Percentiles rank a stretch among this genome's conserved stretches.
Evolutionary conservation across 1,140 invertebrate species (phyloP).

Genomic region (Belonocnema kinseyi): DNA sequence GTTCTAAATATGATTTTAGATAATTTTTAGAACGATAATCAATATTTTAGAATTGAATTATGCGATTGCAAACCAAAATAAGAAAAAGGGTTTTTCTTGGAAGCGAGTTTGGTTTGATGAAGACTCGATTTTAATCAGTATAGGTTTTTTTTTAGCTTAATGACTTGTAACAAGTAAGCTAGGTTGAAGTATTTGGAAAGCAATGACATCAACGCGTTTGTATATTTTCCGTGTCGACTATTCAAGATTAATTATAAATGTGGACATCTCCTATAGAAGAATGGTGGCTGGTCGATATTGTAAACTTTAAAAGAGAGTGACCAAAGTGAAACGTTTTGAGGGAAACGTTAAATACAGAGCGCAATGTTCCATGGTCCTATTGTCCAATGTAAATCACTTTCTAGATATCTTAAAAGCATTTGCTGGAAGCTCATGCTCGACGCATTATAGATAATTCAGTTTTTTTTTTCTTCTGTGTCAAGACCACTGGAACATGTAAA

Average conservation of each 20-base stretch:
- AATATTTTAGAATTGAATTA: neutral
- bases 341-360: constrained; percentile 49
- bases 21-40: too few species aligned
- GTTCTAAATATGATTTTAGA: too few species aligned
- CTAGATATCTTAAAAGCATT: constrained; percentile 50
- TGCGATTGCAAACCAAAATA: constrained; percentile 36
- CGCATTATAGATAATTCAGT: constrained; percentile 43
- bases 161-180: constrained; percentile 20
- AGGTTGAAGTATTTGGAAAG: constrained; percentile 23
- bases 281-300: constrained; percentile 46
- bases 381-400: constrained; percentile 55
- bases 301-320: constrained; percentile 60
- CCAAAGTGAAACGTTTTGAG: constrained; percentile 61
- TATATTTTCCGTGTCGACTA: constrained; percentile 28
- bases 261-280: constrained; percentile 27
- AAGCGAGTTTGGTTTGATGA: constrained; percentile 3
- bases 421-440: constrained; percentile 42
- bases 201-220: constrained; percentile 22
- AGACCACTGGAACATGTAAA: constrained; percentile 59
- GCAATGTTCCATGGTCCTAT: constrained; percentile 53
- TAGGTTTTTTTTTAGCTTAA: constrained; percentile 26
- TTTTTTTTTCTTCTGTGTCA: constrained; percentile 51
- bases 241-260: constrained; percentile 27
- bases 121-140: constrained; percentile 19
- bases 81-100: constrained; percentile 13